Evolutionary conservation across 2,797 vertebrate species (phyloP), one percentile per base, ranked within the genome.

Genomic region (Darevskia nairensis): DNA sequence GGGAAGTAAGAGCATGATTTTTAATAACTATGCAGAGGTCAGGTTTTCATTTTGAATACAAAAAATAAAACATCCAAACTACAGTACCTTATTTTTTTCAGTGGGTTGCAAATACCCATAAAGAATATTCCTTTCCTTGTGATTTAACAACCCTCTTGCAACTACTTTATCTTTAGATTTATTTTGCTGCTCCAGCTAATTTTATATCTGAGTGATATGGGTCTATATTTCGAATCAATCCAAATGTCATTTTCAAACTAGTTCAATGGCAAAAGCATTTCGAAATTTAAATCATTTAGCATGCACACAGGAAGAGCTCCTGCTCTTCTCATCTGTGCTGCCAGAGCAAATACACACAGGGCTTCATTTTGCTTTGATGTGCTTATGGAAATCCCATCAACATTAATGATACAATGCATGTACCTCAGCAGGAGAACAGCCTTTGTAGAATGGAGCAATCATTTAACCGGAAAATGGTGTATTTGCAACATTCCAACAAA

Each of bases 281-380:
- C 66, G 55, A 84, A 72, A 82, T 74, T 32, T 90, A 79, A 55
- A 88, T 79, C 21, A 74, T 86, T 88, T 78, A 66, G 44, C 80
- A 80, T 50, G 25, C 44, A 17, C 25, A n/a, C 41, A 86, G 32
- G 50, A 82, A 83, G 80, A 55, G n/a, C 71, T 81, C 46, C 78
- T 66, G 59, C 29, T 66, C 71, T 72, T 35, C 84, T 86, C 80
- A 79, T 83, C 80, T 64, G 7, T 50, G 80, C 29, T 64, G 15
- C 50, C 80, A 86, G 66, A 71, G 75, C 66, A 44, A 86, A 86
- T 86, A 50, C 46, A 46, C 25, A 59, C 13, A 55, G 27, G 59
- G n/a, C 74, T 90, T 88, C 76, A 74, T 88, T 78, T 79, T 83
- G 19, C 27, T 66, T 86, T 79, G 27, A 80, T 68, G 35, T 83